Base-by-base conservation (phyloP, 1,140 invertebrate genomes). In the Zelostemma sp. region DNA sequence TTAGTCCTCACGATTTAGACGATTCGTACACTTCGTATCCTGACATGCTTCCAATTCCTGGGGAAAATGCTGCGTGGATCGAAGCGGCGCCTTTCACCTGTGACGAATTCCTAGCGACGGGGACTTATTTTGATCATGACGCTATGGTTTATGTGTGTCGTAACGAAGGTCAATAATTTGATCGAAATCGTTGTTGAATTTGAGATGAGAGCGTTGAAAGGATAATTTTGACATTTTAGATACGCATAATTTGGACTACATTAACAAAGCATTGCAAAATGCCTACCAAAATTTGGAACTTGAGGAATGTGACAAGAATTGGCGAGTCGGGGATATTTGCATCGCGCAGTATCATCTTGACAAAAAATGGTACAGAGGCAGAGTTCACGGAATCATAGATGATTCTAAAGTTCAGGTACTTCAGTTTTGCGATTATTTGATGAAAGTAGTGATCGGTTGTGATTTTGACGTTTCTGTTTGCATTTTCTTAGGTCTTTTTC, bases 261-360 rank as follows among this genome's bases (percentile, higher is more conserved):
- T 92, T 53, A 80, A 82, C 16, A 79, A 83, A 25, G 79, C 80
- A 2, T 75, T 90, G n/a, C 77, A 86, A n/a, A 75, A 83, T 1
- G 75, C 83, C 51, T 90, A 87, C 68, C 70, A 81, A 41, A 76
- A 85, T 11, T 75, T 77, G 4, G 66, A 80, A 18, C 78, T 84
- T 0, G 86, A 87, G 62, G 78, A 85, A 19, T 78, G 80, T 51
- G 84, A 86, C 64, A 65, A 77, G 8, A 77, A 79, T 54, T 90
- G 88, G 89, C 63, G 72, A 41, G 69, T 78, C 1, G 90, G 88
- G 1, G 88, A 93, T 54, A 81, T 89, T 0, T 92, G 91, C 64
- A 80, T 91, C 11, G 90, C 87, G 0, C 81, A 85, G 45, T 93
- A 87, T 78, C 87, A 87, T 67, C 11, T 85, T 3, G 88, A 93